Percentiles rank a stretch among this genome's conserved stretches.
Evolutionary conservation across 2,113 vertebrate genomes (phyloP).

Genomic region (Opisthocomus hoazin): DNA sequence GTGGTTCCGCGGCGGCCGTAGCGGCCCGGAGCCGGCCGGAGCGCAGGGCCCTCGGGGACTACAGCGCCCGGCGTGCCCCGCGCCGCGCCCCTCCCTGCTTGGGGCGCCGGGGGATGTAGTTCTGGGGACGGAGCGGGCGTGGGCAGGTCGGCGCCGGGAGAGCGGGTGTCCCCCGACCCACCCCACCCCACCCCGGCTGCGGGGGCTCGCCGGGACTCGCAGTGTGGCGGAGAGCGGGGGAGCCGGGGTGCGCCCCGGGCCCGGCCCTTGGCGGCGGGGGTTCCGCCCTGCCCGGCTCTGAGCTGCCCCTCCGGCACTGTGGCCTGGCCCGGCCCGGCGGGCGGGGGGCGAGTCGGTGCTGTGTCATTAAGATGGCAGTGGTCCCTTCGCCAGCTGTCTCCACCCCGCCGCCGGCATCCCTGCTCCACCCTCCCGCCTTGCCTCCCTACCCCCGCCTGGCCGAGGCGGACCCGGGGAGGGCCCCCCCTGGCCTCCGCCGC

Average conservation of each 20-base stretch:
- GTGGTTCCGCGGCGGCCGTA: neutral
- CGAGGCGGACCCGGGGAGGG: neutral
- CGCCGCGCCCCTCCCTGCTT: neutral
- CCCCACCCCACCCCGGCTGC: neutral
- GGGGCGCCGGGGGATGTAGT: constrained; percentile 58
- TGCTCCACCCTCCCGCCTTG: too few relatives aligned
- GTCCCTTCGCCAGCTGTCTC: neutral
- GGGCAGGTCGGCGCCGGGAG: neutral
- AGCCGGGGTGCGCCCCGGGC: neutral
- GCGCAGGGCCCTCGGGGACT: neutral
- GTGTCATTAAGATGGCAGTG: constrained; percentile 54
- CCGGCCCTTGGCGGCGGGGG: neutral
- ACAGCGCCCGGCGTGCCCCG: constrained; percentile 26
- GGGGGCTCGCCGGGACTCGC: neutral
- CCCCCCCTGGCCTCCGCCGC: neutral
- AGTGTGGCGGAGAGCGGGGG: neutral
- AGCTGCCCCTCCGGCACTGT: neutral
- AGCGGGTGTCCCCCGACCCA: neutral
- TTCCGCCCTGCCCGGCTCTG: neutral
- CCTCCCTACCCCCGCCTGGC: neutral
- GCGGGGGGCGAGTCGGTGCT: neutral
- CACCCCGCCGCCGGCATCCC: neutral
- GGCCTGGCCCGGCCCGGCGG: neutral
- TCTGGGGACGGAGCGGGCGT: neutral
- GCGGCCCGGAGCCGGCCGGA: neutral